phyloP scores from a whole-genome alignment of 2,113 vertebrate genomes.

The Xiphorhynchus elegans region DNA sequence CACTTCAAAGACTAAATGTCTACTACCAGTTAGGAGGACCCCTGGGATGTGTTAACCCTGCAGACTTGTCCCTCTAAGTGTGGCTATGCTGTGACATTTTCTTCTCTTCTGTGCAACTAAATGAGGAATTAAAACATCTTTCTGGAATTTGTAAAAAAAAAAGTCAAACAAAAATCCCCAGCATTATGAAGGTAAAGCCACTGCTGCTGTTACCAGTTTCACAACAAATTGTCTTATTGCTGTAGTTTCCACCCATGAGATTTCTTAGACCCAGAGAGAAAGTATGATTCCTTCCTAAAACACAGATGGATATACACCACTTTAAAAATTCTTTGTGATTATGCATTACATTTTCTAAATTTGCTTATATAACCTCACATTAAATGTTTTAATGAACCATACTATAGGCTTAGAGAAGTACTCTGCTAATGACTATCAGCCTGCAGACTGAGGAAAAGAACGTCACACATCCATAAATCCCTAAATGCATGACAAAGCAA shows the following conservation, averaged over 20 bases:
- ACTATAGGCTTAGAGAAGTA: background rate
- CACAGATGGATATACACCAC: background rate
- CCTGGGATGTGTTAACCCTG: background rate
- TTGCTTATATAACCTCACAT: background rate
- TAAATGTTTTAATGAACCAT: background rate
- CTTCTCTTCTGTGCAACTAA: background rate
- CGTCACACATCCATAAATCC: background rate
- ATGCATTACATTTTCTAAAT: background rate
- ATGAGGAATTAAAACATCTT: background rate
- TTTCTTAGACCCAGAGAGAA: background rate
- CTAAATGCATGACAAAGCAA: background rate
- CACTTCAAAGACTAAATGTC: background rate
- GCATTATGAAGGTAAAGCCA: background rate
- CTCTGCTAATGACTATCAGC: background rate
- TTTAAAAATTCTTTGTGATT: background rate
- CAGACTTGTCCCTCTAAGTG: background rate
- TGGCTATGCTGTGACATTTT: background rate
- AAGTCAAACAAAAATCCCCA: background rate
- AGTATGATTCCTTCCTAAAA: background rate
- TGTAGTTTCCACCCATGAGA: background rate
- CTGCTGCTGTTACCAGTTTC: background rate
- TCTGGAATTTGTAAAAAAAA: background rate
- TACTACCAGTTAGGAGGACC: background rate
- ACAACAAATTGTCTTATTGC: background rate
- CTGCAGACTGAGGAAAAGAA: background rate